These are phyloP conservation scores for Eptesicus fuscus DNA, from an alignment of 2,113 vertebrate genomes.

Conservation along the genomic window DNA sequence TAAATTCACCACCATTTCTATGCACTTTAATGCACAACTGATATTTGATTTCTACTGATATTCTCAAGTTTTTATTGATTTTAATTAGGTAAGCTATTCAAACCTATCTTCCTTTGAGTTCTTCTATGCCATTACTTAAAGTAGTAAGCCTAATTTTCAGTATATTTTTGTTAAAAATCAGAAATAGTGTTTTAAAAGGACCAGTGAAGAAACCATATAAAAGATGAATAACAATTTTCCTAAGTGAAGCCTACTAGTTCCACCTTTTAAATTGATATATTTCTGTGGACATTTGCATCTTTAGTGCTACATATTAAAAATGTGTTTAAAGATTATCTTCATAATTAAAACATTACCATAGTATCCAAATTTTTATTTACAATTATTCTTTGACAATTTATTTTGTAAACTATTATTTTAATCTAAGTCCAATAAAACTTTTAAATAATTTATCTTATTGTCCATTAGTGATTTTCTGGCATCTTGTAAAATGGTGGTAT, in stretches of 20 bases:
- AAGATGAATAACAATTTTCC: not conserved
- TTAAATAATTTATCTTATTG: not conserved
- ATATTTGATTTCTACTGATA: not conserved
- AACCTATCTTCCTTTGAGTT: not conserved
- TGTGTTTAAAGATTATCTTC: not conserved
- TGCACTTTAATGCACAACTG: not conserved
- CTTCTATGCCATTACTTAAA: not conserved
- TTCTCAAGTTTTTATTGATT: not conserved
- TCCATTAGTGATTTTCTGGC: not conserved
- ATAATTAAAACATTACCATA: not conserved
- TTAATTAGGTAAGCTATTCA: not conserved
- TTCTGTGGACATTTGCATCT: accelerated
- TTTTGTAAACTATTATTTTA: not conserved
- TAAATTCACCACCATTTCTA: not conserved
- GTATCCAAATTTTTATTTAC: not conserved
- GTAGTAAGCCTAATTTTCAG: not conserved
- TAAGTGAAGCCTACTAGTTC: not conserved
- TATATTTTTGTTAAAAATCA: not conserved
- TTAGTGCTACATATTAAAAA: not conserved
- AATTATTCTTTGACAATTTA: not conserved
- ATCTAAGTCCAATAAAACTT: not conserved
- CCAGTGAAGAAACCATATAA: not conserved
- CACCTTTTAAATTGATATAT: not conserved
- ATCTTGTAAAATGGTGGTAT: not conserved
- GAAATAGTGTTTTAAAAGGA: not conserved